Conservation (phyloP, 1,140 invertebrate genomes). For the Penaeus vannamei region DNA sequence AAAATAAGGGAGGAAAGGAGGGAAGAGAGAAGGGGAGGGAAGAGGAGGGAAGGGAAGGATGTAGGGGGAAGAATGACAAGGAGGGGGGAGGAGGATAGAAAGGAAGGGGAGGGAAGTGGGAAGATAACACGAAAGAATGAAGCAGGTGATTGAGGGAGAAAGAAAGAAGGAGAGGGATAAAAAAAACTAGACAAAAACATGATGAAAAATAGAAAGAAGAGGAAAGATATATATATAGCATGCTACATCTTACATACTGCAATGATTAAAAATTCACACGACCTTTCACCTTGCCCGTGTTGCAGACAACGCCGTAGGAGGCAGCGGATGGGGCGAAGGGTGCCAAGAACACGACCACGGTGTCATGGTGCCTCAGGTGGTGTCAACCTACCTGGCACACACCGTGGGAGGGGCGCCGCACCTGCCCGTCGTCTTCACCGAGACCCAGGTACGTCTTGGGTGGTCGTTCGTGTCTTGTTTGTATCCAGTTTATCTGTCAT, state of each 20-base stretch:
- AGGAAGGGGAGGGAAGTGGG: not conserved
- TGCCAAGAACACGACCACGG: constrained; percentile 91
- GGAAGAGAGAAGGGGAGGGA: not conserved
- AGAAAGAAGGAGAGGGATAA: not conserved
- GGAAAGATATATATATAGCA: too few species aligned
- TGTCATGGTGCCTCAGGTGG: constrained; percentile 71
- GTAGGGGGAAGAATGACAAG: too few species aligned
- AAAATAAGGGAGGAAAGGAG: not conserved
- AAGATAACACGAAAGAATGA: not conserved
- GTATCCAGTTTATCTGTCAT: too few species aligned
- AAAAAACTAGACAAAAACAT: too few species aligned
- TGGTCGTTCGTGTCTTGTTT: too few species aligned
- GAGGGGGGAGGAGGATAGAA: too few species aligned
- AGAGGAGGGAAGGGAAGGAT: too few species aligned
- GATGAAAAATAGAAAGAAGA: too few species aligned
- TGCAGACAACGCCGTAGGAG: constrained; percentile 5
- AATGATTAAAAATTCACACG: too few species aligned
- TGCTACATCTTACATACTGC: too few species aligned
- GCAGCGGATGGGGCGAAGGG: constrained; percentile 74
- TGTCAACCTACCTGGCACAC: constrained; percentile 66
- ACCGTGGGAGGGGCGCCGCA: constrained; percentile 61
- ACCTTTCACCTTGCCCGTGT: not conserved
- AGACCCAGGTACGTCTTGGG: constrained; percentile 57
- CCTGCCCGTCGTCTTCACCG: constrained; percentile 61
- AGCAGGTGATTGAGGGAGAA: not conserved